Evolutionary conservation across 1,140 invertebrate genomes (phyloP), one percentile per base, ranked within the genome.

Genomic region (Sitophilus oryzae): DNA sequence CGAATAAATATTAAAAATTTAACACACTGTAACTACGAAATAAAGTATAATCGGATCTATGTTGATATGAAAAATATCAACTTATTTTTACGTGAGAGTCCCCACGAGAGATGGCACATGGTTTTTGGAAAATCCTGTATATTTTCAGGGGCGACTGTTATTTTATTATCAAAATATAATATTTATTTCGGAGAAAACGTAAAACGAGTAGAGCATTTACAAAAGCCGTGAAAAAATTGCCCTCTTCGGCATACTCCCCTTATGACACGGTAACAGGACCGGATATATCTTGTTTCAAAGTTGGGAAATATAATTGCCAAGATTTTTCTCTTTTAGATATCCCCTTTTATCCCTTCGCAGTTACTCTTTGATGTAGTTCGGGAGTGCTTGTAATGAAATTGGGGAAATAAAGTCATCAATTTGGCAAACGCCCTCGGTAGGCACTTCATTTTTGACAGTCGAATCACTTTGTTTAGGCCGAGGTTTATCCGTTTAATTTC

Each of bases 261-360:
- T 42, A 42, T 23, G 38, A 34, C 49, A 30, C 40, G 36, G 40
- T 38, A 38, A 38, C 19, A 37, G 38, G 46, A 45, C 46, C 18
- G 51, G 51, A 44, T 53, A 23, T 53, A 37, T 53, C 51, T 45
- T 53, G 51, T 45, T 46, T 15, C 51, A 30, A 23, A 52, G 49
- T 52, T 43, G 20, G 49, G 40, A 52, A 52, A 52, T 52, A 52
- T 52, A 52, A 52, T 52, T 52, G 49, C 38, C 38, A 52, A 43
- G 49, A 30, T 52, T 52, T 52, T 52, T 52, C 49, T 52, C 15
- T 52, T 52, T 16, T 14, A 23, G 40, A 40, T 30, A n/a, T n/a
- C 49, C 38, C 25, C 49, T 52, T 52, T 52, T 52, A 52, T 52
- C 38, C 25, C n/a, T n/a, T n/a, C n/a, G n/a, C n/a, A n/a, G n/a